Percentiles rank a stretch among this genome's conserved stretches.
These are phyloP conservation scores for Enoplosus armatus DNA, from an alignment of 2,797 vertebrate species.

Conservation along the genomic window DNA sequence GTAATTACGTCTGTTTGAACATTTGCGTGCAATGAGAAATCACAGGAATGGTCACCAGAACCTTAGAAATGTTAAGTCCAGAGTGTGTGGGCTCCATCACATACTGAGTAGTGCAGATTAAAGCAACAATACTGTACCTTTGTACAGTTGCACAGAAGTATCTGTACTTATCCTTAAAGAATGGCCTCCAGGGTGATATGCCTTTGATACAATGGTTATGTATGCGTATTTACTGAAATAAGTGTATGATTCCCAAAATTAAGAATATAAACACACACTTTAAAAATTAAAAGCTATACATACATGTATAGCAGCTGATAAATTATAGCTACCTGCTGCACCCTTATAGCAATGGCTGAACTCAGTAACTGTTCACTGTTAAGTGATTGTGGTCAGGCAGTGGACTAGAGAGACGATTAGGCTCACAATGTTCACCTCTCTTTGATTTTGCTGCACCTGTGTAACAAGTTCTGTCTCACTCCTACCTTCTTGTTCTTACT, in stretches of 20 bases:
- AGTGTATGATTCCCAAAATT: not conserved
- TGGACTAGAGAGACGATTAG: not conserved
- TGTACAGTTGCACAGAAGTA: not conserved
- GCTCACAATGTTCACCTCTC: not conserved
- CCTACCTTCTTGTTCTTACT: not conserved
- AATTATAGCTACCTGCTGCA: not conserved
- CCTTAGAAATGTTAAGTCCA: not conserved
- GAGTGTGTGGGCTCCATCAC: not conserved
- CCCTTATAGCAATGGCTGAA: not conserved
- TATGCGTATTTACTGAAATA: not conserved
- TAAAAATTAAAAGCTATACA: not conserved
- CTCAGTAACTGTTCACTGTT: not conserved
- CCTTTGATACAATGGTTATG: constrained; percentile 2
- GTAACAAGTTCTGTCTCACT: not conserved
- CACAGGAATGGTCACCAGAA: not conserved
- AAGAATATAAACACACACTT: not conserved
- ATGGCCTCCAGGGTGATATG: not conserved
- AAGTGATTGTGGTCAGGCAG: not conserved
- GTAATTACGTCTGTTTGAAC: not conserved
- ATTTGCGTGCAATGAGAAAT: not conserved
- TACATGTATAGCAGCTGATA: not conserved
- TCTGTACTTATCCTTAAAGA: not conserved
- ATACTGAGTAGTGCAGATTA: constrained; percentile 14
- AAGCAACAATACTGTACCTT: constrained; percentile 1
- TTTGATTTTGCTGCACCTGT: constrained; percentile 5